Conservation (phyloP, 2,113 vertebrate genomes). For the Raja brachyura region DNA sequence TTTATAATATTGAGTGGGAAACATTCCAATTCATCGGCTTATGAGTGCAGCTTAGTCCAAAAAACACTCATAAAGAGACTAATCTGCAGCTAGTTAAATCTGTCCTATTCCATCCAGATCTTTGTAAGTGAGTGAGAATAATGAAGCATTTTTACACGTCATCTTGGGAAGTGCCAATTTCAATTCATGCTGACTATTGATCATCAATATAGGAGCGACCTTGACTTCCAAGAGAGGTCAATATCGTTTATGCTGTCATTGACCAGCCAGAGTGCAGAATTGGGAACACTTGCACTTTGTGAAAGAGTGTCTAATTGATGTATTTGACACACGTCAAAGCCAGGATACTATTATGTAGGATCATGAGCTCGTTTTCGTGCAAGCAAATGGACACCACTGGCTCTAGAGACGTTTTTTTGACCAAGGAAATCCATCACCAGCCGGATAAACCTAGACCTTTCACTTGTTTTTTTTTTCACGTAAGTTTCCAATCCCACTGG, state of each 20-base stretch:
- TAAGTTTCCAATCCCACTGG: background rate
- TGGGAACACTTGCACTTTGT: background rate
- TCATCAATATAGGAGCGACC: background rate
- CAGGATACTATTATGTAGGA: no score
- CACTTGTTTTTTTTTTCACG: background rate
- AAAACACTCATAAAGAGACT: background rate
- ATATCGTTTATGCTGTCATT: background rate
- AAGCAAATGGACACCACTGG: background rate
- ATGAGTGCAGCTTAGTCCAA: background rate
- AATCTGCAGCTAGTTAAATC: background rate
- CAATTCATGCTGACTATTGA: background rate
- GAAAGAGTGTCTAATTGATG: background rate
- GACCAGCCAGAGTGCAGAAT: background rate
- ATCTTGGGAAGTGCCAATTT: background rate
- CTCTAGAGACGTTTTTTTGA: background rate
- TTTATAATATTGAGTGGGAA: background rate
- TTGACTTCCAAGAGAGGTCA: background rate
- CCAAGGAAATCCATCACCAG: background rate
- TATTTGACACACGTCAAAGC: background rate
- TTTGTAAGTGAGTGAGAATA: background rate
- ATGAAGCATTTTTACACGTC: background rate
- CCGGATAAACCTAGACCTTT: background rate
- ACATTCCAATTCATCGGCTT: background rate
- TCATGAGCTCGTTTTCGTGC: background rate
- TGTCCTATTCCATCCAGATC: background rate